A percentile compares a stretch with the other conserved stretches of the same genome.
phyloP scores from a whole-genome alignment of 1,140 invertebrate genomes.

The Lethrus apterus region DNA sequence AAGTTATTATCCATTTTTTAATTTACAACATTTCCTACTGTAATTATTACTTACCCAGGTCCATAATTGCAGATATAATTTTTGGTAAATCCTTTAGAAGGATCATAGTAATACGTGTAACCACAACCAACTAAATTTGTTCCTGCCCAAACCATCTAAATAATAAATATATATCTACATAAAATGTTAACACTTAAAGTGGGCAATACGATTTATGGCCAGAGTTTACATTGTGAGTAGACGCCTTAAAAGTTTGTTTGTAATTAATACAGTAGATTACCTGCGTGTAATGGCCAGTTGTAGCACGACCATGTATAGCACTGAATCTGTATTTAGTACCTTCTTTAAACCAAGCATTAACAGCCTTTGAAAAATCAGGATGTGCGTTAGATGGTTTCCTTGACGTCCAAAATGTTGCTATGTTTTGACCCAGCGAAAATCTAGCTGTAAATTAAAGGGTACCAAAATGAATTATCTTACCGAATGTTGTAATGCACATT shows the following conservation, averaged over 20 bases:
- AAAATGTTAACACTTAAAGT: too few species aligned
- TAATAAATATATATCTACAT: constrained; percentile 30
- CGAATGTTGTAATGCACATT: too few species aligned
- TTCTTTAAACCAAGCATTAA: constrained; percentile 74
- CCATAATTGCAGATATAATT: constrained; percentile 83
- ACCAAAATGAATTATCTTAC: too few species aligned
- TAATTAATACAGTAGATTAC: constrained; percentile 41
- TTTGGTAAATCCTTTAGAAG: constrained; percentile 62
- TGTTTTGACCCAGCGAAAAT: constrained; percentile 76
- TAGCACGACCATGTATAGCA: constrained; percentile 52
- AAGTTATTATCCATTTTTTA: background rate
- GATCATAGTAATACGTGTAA: constrained; percentile 69
- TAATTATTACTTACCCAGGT: constrained; percentile 53
- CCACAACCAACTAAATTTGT: constrained; percentile 74
- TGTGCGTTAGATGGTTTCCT: constrained; percentile 48
- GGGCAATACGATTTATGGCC: background rate
- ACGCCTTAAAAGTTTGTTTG: constrained; percentile 3
- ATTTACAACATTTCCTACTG: background rate
- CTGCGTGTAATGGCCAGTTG: constrained; percentile 77
- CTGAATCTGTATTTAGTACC: constrained; percentile 62
- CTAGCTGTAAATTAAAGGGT: constrained; percentile 44
- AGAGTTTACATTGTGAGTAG: background rate
- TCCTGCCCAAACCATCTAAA: constrained; percentile 69
- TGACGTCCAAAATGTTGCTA: constrained; percentile 72
- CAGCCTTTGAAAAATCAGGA: constrained; percentile 60